These are phyloP conservation scores for Pocota personata DNA, from an alignment of 2,888 invertebrate species.

Conservation along the genomic window DNA sequence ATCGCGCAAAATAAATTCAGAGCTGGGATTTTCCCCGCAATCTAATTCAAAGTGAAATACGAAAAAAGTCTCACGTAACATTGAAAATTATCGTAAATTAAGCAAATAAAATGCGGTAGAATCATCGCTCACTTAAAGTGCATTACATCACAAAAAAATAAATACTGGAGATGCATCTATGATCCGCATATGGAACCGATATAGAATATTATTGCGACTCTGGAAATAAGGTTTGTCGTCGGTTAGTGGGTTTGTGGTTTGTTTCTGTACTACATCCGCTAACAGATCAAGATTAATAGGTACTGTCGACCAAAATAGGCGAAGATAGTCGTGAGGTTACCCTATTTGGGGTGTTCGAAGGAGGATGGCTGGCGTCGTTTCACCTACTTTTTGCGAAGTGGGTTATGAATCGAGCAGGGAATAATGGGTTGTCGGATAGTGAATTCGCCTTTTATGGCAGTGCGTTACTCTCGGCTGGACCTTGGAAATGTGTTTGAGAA, in stretches of 20 bases:
- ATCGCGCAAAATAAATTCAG: constrained; percentile 9
- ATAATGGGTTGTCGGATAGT: neutral
- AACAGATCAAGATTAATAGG: neutral
- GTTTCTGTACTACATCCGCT: neutral
- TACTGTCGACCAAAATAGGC: neutral
- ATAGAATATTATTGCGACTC: constrained; percentile 27
- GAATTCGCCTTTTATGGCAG: neutral
- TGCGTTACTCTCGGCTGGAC: neutral
- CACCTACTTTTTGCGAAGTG: constrained; percentile 12
- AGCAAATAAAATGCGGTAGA: constrained; percentile 1
- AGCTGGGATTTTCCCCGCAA: constrained; percentile 41
- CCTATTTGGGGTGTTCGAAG: constrained; percentile 39
- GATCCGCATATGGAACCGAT: constrained; percentile 13
- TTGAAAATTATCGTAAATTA: constrained; percentile 58
- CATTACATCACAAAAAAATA: constrained; percentile 15
- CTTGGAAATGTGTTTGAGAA: neutral
- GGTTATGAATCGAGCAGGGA: constrained; percentile 1
- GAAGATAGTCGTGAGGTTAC: constrained; percentile 7
- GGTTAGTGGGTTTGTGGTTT: neutral
- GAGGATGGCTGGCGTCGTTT: constrained; percentile 16
- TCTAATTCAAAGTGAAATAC: constrained; percentile 17
- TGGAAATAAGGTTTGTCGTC: constrained; percentile 27
- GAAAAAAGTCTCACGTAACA: constrained; percentile 52
- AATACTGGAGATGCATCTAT: constrained; percentile 2
- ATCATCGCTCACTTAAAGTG: constrained; percentile 25